Evolutionary conservation across 2,797 vertebrate species (phyloP), one percentile per base, ranked within the genome.

Genomic region (Thamnophis elegans): DNA sequence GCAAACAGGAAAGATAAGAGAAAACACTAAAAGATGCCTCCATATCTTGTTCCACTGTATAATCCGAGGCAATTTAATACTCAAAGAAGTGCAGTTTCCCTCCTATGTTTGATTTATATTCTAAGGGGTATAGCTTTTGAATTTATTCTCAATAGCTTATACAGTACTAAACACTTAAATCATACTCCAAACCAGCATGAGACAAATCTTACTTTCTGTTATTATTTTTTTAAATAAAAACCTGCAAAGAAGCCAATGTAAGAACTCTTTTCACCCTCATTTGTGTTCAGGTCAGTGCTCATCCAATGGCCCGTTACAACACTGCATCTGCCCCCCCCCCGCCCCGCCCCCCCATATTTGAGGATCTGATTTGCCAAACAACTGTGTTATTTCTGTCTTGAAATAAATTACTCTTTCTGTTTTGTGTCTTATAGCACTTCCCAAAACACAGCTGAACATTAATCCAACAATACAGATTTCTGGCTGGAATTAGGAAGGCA

Each of bases 381-480:
- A 51, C 87, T 85, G 88, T 9, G 36, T 82, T 89, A 54, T 92
- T 95, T 92, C 68, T 58, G 88, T 51, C 3, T 91, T 36, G 55
- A 92, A 91, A 85, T 95, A 78, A 87, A 86, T 94, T 91, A 91
- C 5, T 1, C 1, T 89, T 89, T 92, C 86, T 91, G 32, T 93
- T 36, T 93, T 92, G 11, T 89, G 91, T 85, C 3, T 9, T 93
- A 60, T 55, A 94, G 32, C 26, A 58, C 6, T 92, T 96, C 91
- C 65, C 87, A 89, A 90, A 56, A 78, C 51, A 87, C 92, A 3
- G 90, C 51, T 95, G 20, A 51, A 82, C n/a, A 47, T 91, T 54
- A 88, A 88, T 91, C 36, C 51, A 7, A 3, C 87, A 92, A 26
- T 32, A 26, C 6, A 55, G 13, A 55, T 5, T 42, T 16, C 28